Evolutionary conservation across 2,797 vertebrate genomes (phyloP).

Genomic region (Pipistrellus kuhlii): DNA sequence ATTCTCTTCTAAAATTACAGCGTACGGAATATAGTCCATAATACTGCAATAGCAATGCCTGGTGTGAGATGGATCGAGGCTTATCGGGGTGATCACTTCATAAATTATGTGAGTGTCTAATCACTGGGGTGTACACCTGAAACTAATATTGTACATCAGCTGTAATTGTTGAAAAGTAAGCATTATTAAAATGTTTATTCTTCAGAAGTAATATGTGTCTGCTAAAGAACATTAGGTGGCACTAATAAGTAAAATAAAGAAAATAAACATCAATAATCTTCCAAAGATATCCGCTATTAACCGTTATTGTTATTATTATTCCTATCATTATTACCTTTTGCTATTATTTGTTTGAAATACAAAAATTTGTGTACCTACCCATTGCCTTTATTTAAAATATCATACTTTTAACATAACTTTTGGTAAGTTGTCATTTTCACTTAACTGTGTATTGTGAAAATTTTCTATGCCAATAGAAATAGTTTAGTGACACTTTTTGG

Average conservation of each 20-base stretch:
- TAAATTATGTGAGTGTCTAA: not conserved
- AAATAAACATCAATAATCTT: not conserved
- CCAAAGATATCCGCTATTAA: not conserved
- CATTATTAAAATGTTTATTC: not conserved
- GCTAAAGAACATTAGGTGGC: not conserved
- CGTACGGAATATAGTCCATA: too few relatives aligned
- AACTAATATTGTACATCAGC: not conserved
- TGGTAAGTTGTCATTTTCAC: not conserved
- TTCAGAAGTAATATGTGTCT: not conserved
- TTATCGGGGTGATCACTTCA: not conserved
- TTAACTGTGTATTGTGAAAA: not conserved
- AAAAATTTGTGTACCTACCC: not conserved
- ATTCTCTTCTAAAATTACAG: constrained; percentile 35
- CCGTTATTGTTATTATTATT: not conserved
- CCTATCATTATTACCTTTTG: not conserved
- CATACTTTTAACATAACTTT: not conserved
- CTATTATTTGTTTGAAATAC: not conserved
- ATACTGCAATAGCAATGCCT: not conserved
- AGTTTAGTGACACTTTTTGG: not conserved
- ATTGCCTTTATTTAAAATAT: not conserved
- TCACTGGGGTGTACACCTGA: not conserved
- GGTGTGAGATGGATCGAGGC: too few relatives aligned
- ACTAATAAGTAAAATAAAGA: constrained; percentile 1
- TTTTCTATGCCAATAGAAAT: not conserved
- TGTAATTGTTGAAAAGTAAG: not conserved